Base-by-base conservation (phyloP, 2,888 invertebrate genomes). In the Tipula unca region DNA sequence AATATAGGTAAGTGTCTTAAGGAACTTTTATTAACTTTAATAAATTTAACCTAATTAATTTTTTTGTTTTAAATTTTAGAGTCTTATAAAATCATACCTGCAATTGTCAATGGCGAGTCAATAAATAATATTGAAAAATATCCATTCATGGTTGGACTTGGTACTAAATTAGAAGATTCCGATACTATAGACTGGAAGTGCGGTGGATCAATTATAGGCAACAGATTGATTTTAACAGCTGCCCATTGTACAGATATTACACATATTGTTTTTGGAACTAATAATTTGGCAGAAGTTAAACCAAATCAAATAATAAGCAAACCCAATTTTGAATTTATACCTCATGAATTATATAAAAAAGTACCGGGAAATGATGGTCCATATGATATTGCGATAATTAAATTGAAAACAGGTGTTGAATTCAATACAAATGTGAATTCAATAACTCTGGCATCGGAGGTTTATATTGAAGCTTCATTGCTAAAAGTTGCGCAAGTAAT, bases 181-280 rank as follows among this genome's bases (percentile, higher is more conserved):
- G 36, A 84, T 6, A 39, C 20, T 13, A 42, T 86, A 1, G 85
- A 86, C 17, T 86, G 86, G 86, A 20, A 29, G 17, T 86, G 86
- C 82, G 86, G 86, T 29, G 86, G 86, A 10, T 89, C 90, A 86
- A 87, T 90, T 84, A 89, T 91, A 85, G 90, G 90, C 86, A 88
- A 89, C 29, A 88, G 87, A 29, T 90, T 88, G 86, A 89, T 90
- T 0, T 39, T 90, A 10, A 90, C 90, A 4, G 89, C 90, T 29
- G 90, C 91, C 1, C 90, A 90, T 87, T 90, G 90, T 86, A 89
- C 89, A 0, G 85, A 87, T 32, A 10, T 69, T 10, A 69, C 69
- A 0, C 6, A 69, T 25, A 69, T 69, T 10, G 2, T 25, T 25
- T 10, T 69, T 69, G 69, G 69, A 1, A 69, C 69, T 1, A 69